A percentile compares a stretch with the other conserved stretches of the same genome.
These are phyloP conservation scores for Cremastobaeus sp. DNA, from an alignment of 2,888 invertebrate species.

Conservation along the genomic window DNA sequence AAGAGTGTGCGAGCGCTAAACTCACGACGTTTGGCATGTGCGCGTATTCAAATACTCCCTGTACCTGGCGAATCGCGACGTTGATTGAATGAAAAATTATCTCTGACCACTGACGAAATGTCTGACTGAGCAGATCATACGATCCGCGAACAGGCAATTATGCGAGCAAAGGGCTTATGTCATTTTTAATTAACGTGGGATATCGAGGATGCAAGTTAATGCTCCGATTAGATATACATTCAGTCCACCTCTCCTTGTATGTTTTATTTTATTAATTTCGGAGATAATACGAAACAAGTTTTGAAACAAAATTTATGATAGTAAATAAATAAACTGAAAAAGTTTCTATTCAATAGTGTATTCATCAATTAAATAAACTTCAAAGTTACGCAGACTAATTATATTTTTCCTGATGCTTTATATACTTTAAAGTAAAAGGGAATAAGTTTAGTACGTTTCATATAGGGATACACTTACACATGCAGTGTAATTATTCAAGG, in stretches of 20 bases:
- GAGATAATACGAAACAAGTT: no score
- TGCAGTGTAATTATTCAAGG: no score
- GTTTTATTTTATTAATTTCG: no score
- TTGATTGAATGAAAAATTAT: conserved; percentile 73
- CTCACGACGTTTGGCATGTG: conserved; percentile 71
- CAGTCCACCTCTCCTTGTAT: neutral
- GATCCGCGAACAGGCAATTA: conserved; percentile 47
- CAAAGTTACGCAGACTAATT: no score
- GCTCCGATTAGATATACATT: conserved; percentile 9
- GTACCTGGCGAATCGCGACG: conserved; percentile 61
- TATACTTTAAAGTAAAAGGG: no score
- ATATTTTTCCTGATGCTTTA: no score
- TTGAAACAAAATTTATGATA: no score
- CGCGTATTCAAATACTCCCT: conserved; percentile 74
- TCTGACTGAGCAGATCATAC: conserved; percentile 34
- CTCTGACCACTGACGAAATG: conserved; percentile 53
- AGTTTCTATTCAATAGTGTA: no score
- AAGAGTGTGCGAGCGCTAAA: conserved; percentile 20
- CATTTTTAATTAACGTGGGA: conserved; percentile 54
- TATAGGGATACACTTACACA: no score
- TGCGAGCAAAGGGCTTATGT: conserved; percentile 26
- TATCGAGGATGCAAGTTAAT: neutral
- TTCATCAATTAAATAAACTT: no score
- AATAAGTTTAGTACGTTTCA: no score
- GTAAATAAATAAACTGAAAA: no score